Evolutionary conservation across 2,888 invertebrate genomes (phyloP), one percentile per base, ranked within the genome.

Genomic region (Mesoligia furuncula): DNA sequence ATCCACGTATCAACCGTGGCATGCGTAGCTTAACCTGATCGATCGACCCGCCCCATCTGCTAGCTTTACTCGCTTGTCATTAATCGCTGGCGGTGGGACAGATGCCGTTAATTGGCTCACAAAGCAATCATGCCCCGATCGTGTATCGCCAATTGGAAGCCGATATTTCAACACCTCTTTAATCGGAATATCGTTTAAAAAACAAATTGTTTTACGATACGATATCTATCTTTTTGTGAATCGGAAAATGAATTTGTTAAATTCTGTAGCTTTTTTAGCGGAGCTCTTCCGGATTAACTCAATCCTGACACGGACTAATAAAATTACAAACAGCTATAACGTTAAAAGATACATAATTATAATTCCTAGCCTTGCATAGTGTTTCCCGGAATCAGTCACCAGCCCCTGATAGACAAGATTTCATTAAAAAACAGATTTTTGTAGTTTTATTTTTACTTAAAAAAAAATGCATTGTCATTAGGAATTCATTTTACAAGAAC

Each of bases 121-220:
- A 81, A 81, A 85, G 79, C 83, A 81, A 87, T 88, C 86, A 87
- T 70, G 64, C 57, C 61, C n/a, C 65, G 36, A 75, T 72, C 78
- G 66, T 65, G 65, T 77, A 87, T 80, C 78, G 78, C 42, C 66
- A 66, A 83, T 73, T 69, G 76, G 59, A 77, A 68, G 42, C 82
- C 80, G 83, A 89, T 90, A 89, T 85, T 84, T 88, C 85, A 80
- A 85, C 87, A 86, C 84, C 80, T 87, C 64, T 84, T 75, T 83
- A 88, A 81, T 85, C 72, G 64, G 57, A 70, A 67, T 66, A 70
- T 62, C 77, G 74, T 82, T 87, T 82, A 68, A 82, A 81, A 73
- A 79, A 79, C 78, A 80, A 87, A 86, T 89, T 84, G 84, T 77
- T 87, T 86, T 76, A 79, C 77, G 77, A 81, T 85, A 27, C 65